phyloP scores from a whole-genome alignment of 2,888 invertebrate species.

The Hydroisotoma schaefferi region DNA sequence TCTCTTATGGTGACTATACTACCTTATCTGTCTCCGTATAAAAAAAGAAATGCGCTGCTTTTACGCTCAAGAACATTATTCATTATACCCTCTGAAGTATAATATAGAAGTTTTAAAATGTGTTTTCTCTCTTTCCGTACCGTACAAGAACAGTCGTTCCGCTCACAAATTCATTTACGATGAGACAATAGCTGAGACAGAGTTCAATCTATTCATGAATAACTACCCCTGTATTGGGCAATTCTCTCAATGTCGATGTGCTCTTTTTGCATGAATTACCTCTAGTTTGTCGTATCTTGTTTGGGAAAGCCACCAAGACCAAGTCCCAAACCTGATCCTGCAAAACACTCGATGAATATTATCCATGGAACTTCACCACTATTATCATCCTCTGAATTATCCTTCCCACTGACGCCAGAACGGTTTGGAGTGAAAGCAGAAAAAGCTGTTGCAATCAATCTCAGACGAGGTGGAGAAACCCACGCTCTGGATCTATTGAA shows the following conservation, averaged over 20 bases:
- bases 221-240: too few relatives aligned
- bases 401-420: constrained; percentile 57
- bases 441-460: constrained; percentile 55
- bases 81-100: too few relatives aligned
- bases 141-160: too few relatives aligned
- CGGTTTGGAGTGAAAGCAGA: constrained; percentile 59
- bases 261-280: neutral
- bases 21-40: too few relatives aligned
- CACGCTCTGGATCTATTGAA: constrained; percentile 60
- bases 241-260: too few relatives aligned
- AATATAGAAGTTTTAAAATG: too few relatives aligned
- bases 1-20: constrained; percentile 66
- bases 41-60: too few relatives aligned
- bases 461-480: constrained; percentile 66
- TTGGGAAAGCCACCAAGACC: constrained; percentile 64
- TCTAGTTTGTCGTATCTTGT: constrained; percentile 55
- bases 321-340: constrained; percentile 53
- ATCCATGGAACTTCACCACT: constrained; percentile 1
- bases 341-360: constrained; percentile 24
- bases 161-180: too few relatives aligned
- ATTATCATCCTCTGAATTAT: constrained; percentile 18
- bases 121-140: too few relatives aligned
- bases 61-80: too few relatives aligned
- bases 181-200: too few relatives aligned
- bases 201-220: too few relatives aligned